Percentiles rank a stretch among this genome's conserved stretches.
These are phyloP conservation scores for Calephelis virginiensis DNA, from an alignment of 1,140 invertebrate species.

Conservation along the genomic window DNA sequence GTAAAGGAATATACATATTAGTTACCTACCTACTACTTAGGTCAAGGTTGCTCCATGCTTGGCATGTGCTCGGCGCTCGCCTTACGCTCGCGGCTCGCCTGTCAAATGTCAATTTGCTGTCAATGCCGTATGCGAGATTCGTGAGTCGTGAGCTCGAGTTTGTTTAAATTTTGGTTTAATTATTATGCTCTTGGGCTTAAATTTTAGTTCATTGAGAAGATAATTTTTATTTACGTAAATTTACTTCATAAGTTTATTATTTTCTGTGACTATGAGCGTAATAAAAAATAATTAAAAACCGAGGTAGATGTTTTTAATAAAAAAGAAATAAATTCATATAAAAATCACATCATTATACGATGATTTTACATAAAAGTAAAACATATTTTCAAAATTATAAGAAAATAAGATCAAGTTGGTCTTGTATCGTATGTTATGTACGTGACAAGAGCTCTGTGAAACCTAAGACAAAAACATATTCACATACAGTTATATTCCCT, in stretches of 20 bases:
- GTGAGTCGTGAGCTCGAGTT: too few species aligned
- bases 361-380: slow-evolving; percentile 42
- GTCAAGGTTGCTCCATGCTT: too few species aligned
- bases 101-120: too few species aligned
- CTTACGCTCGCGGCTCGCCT: too few species aligned
- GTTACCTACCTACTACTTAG: too few species aligned
- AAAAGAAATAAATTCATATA: background rate
- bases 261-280: background rate
- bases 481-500: slow-evolving; percentile 78
- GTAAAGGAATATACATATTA: too few species aligned
- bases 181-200: too few species aligned
- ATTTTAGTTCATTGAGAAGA: too few species aligned
- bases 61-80: too few species aligned
- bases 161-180: too few species aligned
- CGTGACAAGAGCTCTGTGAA: slow-evolving; percentile 55
- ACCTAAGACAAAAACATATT: slow-evolving; percentile 71
- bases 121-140: too few species aligned
- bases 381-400: slow-evolving; percentile 41
- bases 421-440: slow-evolving; percentile 31
- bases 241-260: background rate
- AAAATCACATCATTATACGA: slow-evolving; percentile 32
- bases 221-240: background rate
- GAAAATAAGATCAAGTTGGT: slow-evolving; percentile 44
- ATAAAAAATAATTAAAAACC: background rate
- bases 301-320: background rate